phyloP scores from a whole-genome alignment of 92 coral and sea anemone genomes.

The Metridium senile region DNA sequence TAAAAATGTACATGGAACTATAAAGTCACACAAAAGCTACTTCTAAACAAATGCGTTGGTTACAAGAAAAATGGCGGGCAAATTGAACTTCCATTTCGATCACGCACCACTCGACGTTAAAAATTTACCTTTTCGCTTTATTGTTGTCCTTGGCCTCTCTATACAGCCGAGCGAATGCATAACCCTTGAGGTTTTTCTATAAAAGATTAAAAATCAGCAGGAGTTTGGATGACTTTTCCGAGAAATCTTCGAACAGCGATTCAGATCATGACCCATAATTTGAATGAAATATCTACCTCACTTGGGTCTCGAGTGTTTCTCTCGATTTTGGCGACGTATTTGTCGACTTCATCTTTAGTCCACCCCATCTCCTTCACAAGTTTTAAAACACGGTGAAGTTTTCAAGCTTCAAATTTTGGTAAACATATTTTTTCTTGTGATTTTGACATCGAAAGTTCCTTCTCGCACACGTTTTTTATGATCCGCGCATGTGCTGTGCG shows the following conservation, averaged over 20 bases:
- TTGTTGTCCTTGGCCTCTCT: conserved; percentile 80
- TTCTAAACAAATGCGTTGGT: background rate
- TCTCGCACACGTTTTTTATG: conserved; percentile 25
- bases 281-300: conserved; percentile 58
- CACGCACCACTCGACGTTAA: background rate
- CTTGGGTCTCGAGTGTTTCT: conserved; percentile 53
- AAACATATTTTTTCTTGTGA: background rate
- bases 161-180: conserved; percentile 89
- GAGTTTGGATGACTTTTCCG: background rate
- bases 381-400: background rate
- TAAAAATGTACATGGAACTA: background rate
- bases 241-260: background rate
- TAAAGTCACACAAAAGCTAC: background rate
- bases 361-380: conserved; percentile 63
- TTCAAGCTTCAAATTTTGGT: background rate
- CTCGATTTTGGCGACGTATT: conserved; percentile 77
- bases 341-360: conserved; percentile 87
- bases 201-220: conserved; percentile 17
- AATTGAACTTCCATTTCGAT: background rate
- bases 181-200: conserved; percentile 88
- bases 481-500: conserved; percentile 13
- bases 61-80: conserved; percentile 13
- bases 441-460: background rate
- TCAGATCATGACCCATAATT: background rate
- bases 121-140: conserved; percentile 72